phyloP scores from a whole-genome alignment of 1,140 invertebrate genomes.

The Chironomus tepperi region DNA sequence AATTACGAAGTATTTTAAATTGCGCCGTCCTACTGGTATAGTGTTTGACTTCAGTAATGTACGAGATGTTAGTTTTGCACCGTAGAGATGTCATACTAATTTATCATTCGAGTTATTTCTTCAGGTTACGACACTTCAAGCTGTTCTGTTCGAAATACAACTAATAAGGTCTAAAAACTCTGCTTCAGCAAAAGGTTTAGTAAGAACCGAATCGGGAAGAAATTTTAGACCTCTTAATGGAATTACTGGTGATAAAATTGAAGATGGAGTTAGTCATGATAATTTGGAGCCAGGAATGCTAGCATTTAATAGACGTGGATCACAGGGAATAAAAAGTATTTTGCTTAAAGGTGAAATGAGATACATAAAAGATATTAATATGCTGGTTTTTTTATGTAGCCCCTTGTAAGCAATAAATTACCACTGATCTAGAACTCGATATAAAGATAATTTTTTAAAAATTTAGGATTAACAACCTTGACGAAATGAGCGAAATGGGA shows the following conservation, averaged over 20 bases:
- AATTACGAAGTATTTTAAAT: constrained; percentile 55
- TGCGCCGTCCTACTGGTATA: constrained; percentile 64
- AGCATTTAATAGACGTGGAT: constrained; percentile 50
- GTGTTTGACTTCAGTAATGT: constrained; percentile 65
- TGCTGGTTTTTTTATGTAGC: constrained; percentile 74
- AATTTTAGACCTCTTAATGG: not conserved
- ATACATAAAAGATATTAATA: constrained; percentile 65
- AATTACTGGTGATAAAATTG: constrained; percentile 19
- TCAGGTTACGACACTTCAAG: constrained; percentile 60
- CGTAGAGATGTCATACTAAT: constrained; percentile 7
- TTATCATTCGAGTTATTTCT: constrained; percentile 24
- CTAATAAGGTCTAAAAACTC: constrained; percentile 42
- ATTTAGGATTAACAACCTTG: constrained; percentile 69
- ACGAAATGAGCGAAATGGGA: constrained; percentile 68
- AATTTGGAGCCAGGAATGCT: constrained; percentile 29
- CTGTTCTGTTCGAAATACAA: constrained; percentile 68
- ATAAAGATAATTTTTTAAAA: constrained; percentile 5
- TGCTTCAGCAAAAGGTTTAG: not conserved
- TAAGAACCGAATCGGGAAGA: constrained; percentile 32
- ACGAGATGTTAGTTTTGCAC: constrained; percentile 32
- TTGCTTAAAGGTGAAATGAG: constrained; percentile 79
- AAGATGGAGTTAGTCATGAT: constrained; percentile 27
- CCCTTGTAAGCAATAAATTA: constrained; percentile 63
- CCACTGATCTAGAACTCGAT: no score
- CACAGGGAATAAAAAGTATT: constrained; percentile 59